phyloP scores from a whole-genome alignment of 2,113 vertebrate genomes.

The Cygnus atratus region DNA sequence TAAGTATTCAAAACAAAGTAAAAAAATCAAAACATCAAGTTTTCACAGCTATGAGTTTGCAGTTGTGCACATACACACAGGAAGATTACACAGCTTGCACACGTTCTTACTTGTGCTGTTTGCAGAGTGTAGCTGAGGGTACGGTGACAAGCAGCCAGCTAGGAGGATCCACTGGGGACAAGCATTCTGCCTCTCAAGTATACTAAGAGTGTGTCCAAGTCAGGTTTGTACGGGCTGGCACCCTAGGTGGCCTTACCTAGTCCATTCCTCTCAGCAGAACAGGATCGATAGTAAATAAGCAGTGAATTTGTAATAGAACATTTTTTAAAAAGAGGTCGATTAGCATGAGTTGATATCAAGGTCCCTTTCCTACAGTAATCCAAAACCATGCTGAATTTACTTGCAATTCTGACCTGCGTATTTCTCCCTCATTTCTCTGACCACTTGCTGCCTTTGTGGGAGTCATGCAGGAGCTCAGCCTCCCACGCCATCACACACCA shows the following conservation, averaged over 20 bases:
- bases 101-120: neutral
- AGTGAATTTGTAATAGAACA: neutral
- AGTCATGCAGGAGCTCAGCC: neutral
- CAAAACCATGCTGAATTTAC: neutral
- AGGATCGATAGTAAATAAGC: neutral
- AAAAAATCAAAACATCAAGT: neutral
- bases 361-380: neutral
- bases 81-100: neutral
- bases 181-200: neutral
- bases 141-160: neutral
- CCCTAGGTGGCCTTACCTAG: neutral
- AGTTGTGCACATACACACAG: neutral
- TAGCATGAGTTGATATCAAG: neutral
- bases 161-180: neutral
- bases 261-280: neutral
- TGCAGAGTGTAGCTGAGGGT: neutral
- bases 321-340: neutral
- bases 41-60: neutral
- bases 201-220: neutral
- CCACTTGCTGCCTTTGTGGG: neutral
- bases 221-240: neutral
- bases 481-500: rapidly evolving
- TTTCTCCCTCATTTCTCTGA: neutral
- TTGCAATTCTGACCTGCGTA: neutral
- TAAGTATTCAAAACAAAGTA: neutral